Percentiles rank a stretch among this genome's conserved stretches.
Evolutionary conservation across 1,140 invertebrate species (phyloP).

Genomic region (Drosophila quadrilineata): DNA sequence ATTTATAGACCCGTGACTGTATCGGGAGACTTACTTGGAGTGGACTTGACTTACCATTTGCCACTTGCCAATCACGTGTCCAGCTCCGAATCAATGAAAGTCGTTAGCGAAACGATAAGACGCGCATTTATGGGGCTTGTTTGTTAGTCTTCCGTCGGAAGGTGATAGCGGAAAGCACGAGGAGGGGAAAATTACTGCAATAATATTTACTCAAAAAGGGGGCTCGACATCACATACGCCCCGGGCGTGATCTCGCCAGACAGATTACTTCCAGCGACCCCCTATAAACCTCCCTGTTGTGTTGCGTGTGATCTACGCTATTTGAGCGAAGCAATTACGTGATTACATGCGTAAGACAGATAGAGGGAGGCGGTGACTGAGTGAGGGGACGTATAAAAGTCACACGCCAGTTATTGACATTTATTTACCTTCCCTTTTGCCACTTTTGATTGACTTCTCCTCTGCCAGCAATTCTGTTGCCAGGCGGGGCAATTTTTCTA

Average conservation of each 20-base stretch:
- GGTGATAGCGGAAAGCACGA: constrained; percentile 31
- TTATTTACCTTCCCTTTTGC: not conserved
- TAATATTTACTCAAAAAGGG: constrained; percentile 17
- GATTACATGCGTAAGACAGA: not conserved
- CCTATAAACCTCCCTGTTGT: constrained; percentile 4
- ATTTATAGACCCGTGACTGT: no score
- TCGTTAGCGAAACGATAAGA: constrained; percentile 13
- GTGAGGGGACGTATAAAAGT: no score
- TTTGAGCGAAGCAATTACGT: no score
- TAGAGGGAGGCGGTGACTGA: not conserved
- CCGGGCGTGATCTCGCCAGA: constrained; percentile 39
- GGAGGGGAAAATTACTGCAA: not conserved
- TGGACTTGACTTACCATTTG: not conserved
- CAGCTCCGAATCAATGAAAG: constrained; percentile 33
- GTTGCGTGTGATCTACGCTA: constrained; percentile 6
- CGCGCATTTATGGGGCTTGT: no score
- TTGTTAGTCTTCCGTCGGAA: not conserved
- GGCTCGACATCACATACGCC: constrained; percentile 50
- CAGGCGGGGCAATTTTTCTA: no score
- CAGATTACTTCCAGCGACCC: constrained; percentile 8
- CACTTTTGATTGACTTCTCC: not conserved
- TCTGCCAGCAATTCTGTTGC: no score
- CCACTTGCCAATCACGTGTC: constrained; percentile 54
- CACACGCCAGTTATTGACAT: constrained; percentile 11
- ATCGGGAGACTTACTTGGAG: not conserved